Evolutionary conservation across 2,113 vertebrate genomes (phyloP).

Genomic region (Catharus bicknelli): DNA sequence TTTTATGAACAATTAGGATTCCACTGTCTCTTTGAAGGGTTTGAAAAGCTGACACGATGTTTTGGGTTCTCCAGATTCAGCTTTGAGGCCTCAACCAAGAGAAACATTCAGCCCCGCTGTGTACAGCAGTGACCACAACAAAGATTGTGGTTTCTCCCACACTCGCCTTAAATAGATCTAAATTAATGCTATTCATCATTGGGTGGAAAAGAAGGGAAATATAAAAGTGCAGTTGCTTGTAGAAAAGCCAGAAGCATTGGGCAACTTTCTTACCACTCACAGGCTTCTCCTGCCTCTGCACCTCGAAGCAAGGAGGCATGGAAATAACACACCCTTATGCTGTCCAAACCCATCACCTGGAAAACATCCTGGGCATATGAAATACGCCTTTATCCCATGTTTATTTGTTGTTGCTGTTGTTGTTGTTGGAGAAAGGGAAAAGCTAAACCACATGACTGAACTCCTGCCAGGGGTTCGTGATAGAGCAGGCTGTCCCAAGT

Average conservation of each 20-base stretch:
- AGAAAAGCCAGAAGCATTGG: conserved; percentile 72
- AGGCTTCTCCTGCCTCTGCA: background rate
- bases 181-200: conserved; percentile 89
- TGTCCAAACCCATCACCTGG: conserved; percentile 43
- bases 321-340: background rate
- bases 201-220: conserved; percentile 82
- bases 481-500: conserved; percentile 54
- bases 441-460: conserved; percentile 68
- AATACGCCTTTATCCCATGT: conserved; percentile 6
- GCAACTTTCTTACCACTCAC: conserved; percentile 69
- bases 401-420: conserved; percentile 57
- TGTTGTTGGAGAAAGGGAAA: conserved; percentile 63
- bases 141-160: conserved; percentile 91
- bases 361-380: conserved; percentile 52
- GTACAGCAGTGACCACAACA: conserved; percentile 93
- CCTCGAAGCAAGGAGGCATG: background rate
- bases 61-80: conserved; percentile 71
- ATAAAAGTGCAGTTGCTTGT: conserved; percentile 73
- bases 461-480: conserved; percentile 59
- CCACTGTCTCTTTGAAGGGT: conserved; percentile 65
- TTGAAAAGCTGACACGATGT: conserved; percentile 66
- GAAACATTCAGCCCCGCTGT: conserved; percentile 83
- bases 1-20: conserved; percentile 71
- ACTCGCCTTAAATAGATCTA: conserved; percentile 88
- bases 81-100: conserved; percentile 75